Evolutionary conservation across 2,888 invertebrate genomes (phyloP).

Genomic region (Drepana falcataria): DNA sequence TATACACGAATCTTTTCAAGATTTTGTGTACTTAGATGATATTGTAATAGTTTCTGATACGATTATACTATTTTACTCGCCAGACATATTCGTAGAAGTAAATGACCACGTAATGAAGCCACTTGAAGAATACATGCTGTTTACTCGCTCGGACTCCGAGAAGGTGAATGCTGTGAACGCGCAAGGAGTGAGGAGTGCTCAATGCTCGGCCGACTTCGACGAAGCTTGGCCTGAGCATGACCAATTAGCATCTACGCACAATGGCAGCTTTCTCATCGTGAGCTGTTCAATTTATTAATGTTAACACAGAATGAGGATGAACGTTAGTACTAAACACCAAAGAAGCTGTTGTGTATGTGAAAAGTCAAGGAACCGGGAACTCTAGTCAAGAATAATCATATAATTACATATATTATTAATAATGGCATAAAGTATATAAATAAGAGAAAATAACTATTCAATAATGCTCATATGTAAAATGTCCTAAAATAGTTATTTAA

Average conservation of each 20-base stretch:
- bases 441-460: too few relatives aligned
- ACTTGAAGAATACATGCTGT: slow-evolving; percentile 94
- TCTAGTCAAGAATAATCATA: too few relatives aligned
- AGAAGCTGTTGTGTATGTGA: too few relatives aligned
- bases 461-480: too few relatives aligned
- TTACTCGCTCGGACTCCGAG: slow-evolving; percentile 89
- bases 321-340: too few relatives aligned
- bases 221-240: slow-evolving; percentile 68
- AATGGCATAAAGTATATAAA: too few relatives aligned
- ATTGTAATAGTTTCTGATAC: not conserved
- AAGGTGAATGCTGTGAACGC: slow-evolving; percentile 92
- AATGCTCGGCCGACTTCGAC: slow-evolving; percentile 89
- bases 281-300: slow-evolving; percentile 16
- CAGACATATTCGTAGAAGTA: slow-evolving; percentile 92
- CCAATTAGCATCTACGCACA: slow-evolving; percentile 57
- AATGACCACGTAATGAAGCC: slow-evolving; percentile 91
- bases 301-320: not conserved
- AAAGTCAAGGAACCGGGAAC: too few relatives aligned
- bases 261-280: slow-evolving; percentile 68
- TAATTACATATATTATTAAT: too few relatives aligned
- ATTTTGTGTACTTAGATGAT: too few relatives aligned
- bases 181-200: slow-evolving; percentile 90
- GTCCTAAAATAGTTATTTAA: not conserved
- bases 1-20: too few relatives aligned
- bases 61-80: slow-evolving; percentile 4